These are phyloP conservation scores for Ancistrus triradiatus DNA, from an alignment of 2,113 vertebrate genomes.

Conservation along the genomic window DNA sequence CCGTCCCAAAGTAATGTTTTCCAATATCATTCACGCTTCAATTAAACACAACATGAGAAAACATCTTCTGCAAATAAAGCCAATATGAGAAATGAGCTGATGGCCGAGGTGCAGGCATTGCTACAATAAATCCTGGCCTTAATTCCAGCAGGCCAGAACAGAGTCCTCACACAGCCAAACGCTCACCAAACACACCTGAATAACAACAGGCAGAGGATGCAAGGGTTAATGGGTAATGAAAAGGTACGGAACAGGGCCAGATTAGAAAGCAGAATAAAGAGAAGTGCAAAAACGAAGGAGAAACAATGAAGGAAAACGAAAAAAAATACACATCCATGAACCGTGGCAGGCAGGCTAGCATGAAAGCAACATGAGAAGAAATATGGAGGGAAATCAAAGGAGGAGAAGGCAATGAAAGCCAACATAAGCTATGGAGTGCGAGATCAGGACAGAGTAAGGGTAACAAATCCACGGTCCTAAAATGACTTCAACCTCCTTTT, in stretches of 20 bases:
- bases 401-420: not conserved
- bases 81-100: too few species aligned
- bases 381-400: constrained; percentile 9
- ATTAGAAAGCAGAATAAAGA: not conserved
- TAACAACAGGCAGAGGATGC: too few species aligned
- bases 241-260: too few species aligned
- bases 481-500: constrained; percentile 15
- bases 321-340: not conserved
- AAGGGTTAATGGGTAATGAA: not conserved
- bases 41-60: too few species aligned
- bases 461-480: not conserved
- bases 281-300: constrained; percentile 5
- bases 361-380: not conserved
- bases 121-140: too few species aligned
- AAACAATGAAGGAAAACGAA: not conserved
- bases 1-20: too few species aligned
- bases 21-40: too few species aligned
- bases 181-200: too few species aligned
- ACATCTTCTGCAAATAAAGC: too few species aligned
- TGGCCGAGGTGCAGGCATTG: too few species aligned
- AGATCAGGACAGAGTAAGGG: constrained; percentile 49
- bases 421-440: constrained; percentile 31
- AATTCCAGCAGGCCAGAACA: too few species aligned
- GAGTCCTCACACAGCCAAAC: too few species aligned
- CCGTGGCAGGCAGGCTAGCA: not conserved